Evolutionary conservation across 2,113 vertebrate species (phyloP).

Genomic region (Pangasianodon gigas): DNA sequence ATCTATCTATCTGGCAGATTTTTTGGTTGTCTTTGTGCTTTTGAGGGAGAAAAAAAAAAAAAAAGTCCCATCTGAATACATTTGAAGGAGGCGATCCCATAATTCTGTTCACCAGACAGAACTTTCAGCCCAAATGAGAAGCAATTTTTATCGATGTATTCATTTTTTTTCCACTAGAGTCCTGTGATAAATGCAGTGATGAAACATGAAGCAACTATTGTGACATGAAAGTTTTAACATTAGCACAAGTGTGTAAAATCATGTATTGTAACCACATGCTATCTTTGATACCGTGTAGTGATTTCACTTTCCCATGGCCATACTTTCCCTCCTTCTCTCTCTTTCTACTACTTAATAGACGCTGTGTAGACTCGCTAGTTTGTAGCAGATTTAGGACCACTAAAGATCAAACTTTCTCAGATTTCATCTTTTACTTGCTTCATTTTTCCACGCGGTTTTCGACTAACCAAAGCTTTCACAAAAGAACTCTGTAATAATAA

Average conservation of each 20-base stretch:
- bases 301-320: slow-evolving; percentile 62
- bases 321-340: slow-evolving; percentile 47
- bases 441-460: slow-evolving; percentile 82
- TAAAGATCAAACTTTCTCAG: slow-evolving; percentile 95
- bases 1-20: neutral
- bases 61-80: neutral
- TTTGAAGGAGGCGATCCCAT: neutral
- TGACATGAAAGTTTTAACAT: neutral
- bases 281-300: slow-evolving; percentile 86
- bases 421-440: slow-evolving; percentile 79
- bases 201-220: neutral
- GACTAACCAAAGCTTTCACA: slow-evolving; percentile 98
- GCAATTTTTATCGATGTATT: neutral
- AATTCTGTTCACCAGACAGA: neutral
- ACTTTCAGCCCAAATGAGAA: neutral
- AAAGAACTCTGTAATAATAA: slow-evolving; percentile 56
- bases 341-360: slow-evolving; percentile 82
- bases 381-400: slow-evolving; percentile 89
- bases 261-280: slow-evolving; percentile 82
- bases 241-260: slow-evolving; percentile 78
- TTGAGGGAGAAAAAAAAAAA: neutral
- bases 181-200: slow-evolving; percentile 3
- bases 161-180: neutral
- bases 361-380: slow-evolving; percentile 88
- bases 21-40: neutral